Base-by-base conservation (phyloP, 2,113 vertebrate genomes). In the Callocephalon fimbriatum region DNA sequence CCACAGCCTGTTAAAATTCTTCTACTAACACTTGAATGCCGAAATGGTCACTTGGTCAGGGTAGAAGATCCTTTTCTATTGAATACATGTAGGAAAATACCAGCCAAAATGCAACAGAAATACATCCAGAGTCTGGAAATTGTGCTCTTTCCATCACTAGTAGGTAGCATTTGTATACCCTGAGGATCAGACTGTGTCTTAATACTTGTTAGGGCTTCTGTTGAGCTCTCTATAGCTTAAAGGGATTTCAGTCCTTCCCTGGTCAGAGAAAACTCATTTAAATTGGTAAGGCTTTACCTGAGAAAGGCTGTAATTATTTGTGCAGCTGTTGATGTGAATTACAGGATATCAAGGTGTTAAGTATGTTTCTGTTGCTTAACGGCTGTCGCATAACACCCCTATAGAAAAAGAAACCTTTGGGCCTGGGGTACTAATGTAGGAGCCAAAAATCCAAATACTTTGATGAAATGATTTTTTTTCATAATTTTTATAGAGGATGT, bases 221-320 rank as follows among this genome's bases (percentile, higher is more conserved):
- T 40, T 80, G 44, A 35, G 85, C 62, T 86, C 6, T 18, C 7
- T 65, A 0, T 58, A 12, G 26, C 53, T 82, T 78, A 45, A 9
- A 50, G n/a, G 26, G 20, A 62, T 92, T 94, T 95, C n/a, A 73
- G 0, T 77, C 70, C 35, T 94, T 56, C 17, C 20, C 27, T 86
- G 7, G 53, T 83, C 19, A 31, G 71, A 54, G 32, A 59, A 88
- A 66, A 63, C 45, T 27, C 7, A 23, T 61, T 79, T 90, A 59
- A 88, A 53, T 58, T 53, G 10, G 29, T 50, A 50, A 73, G 42
- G 32, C 80, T 88, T 77, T 86, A 79, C 67, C 29, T 94, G 83
- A 84, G 91, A 76, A 95, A 26, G 35, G 15, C 35, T 92, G 53
- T 88, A 82, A 80, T 85, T 88, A 76, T 80, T 93, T 88, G 59